Base-by-base conservation (phyloP, 2,888 invertebrate genomes). In the Acholoe squamosa region DNA sequence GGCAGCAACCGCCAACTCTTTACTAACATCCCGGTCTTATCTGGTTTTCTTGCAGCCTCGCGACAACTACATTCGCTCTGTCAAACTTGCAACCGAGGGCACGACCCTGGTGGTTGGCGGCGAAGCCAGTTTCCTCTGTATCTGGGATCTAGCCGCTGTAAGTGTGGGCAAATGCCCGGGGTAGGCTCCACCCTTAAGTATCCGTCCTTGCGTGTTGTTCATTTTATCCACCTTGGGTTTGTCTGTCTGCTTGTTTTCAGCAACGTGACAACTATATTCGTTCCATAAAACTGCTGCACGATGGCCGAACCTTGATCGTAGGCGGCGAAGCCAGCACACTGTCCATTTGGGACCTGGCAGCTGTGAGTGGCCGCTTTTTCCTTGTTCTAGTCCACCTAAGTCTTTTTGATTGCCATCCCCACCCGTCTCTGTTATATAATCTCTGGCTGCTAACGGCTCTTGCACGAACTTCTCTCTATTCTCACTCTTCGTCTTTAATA, bases 191-290 rank as follows among this genome's bases (percentile, higher is more conserved):
- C 5, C n/a, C 84, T 31, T 31, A 76, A 31, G 76, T 76, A 54
- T 28, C 54, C 67, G n/a, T 84, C 22, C 80, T 77, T 84, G 51
- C 34, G 51, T 56, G 88, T 91, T 25, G 54, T 77, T 86, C 52
- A 28, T 86, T 86, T 86, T 52, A 43, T 34, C 22, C 61, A 12
- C 19, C 51, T 89, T 67, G 86, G 86, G 86, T 86, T 86, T 86
- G 86, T 90, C 90, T 89, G 80, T 89, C 80, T 77, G 56, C 71
- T 76, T 67, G 31, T 92, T 89, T 94, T 94, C 96, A 97, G 97
- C 98, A 98, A 97, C 97, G 98, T 89, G 99, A 99, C 96, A 99
- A 98, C 96, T 99, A 99, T 96, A 99, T 99, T 93, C 97, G 99
- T 92, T 98, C 99, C 54, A 99, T 99, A 93, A 99, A 99, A 96